Evolutionary conservation across 2,113 vertebrate species (phyloP), one percentile per base, ranked within the genome.

Genomic region (Dermatemys mawii): DNA sequence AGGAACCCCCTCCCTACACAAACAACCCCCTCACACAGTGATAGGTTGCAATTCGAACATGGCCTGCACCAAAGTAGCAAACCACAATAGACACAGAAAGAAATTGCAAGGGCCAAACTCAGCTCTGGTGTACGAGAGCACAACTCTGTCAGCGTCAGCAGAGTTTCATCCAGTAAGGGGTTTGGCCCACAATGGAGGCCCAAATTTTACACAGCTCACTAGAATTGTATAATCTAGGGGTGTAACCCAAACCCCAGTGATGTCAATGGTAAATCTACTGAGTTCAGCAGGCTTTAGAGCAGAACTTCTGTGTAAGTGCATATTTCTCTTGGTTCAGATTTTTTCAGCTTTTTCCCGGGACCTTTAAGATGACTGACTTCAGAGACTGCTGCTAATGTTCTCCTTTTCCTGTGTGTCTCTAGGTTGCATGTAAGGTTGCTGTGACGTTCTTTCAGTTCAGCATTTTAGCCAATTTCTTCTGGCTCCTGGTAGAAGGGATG

Each of bases 401-500:
- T 86, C 63, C 41, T 80, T 3, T 85, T 26, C 3, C 41, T 93
- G 46, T 88, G 14, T 29, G 2, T 67, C 92, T 93, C 21, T 94
- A 99, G 99, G 96, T 98, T 63, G 96, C 95, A 1, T 99, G 99
- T 79, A 99, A 99, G 88, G 98, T 97, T 12, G 99, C 98, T 1
- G 97, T 99, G 90, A 97, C 98, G 1, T 99, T 99, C 96, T 99
- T 99, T 96, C 99, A 99, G 84, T 99, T 99, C 97, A 99, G 99
- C 83, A 98, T 99, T 96, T 97, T 99, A 91, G 98, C 99, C 88
- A 99, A 99, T 95, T 99, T 99, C 97, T 99, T 99, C 97, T 99
- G 99, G 99, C 90, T 99, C 84, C 97, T 99, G 86, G 98, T 99
- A 32, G 99, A 99, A 95, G 99, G 99, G 63, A 98, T 99, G 98